These are phyloP conservation scores for Tiliacea citrago DNA, from an alignment of 2,888 invertebrate genomes.

Conservation along the genomic window DNA sequence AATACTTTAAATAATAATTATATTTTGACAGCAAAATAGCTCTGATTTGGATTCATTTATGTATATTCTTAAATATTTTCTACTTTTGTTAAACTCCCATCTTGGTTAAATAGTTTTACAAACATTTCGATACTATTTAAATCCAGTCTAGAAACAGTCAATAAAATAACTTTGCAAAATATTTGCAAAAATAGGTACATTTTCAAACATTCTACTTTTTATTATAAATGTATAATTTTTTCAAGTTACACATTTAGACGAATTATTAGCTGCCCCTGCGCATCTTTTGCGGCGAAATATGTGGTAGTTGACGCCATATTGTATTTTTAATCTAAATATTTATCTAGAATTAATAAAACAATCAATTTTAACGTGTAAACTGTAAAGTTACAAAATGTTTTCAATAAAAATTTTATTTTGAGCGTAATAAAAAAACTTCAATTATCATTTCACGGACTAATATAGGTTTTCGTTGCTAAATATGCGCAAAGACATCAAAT, in stretches of 20 bases:
- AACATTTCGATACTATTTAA: slow-evolving; percentile 22
- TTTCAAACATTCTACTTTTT: slow-evolving; percentile 17
- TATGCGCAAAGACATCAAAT: slow-evolving; percentile 2
- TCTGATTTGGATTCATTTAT: not conserved
- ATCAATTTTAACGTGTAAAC: not conserved
- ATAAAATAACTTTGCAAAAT: slow-evolving; percentile 30
- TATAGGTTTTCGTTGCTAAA: not conserved
- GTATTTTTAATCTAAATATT: not conserved
- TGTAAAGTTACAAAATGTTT: slow-evolving; percentile 22
- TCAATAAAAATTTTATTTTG: slow-evolving; percentile 14
- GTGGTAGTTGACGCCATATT: not conserved
- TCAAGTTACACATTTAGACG: not conserved
- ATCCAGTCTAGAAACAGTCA: slow-evolving; percentile 40
- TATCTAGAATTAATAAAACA: not conserved
- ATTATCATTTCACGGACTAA: not conserved
- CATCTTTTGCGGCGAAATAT: not conserved
- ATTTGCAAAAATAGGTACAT: slow-evolving; percentile 32
- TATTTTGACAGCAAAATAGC: slow-evolving; percentile 13
- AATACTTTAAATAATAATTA: not conserved
- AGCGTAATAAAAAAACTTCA: slow-evolving; percentile 17
- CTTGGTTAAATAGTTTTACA: not conserved
- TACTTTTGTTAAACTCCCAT: slow-evolving; percentile 14
- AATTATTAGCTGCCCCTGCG: not conserved
- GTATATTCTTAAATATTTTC: not conserved
- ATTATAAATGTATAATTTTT: slow-evolving; percentile 5